Conservation (phyloP, 1,140 invertebrate genomes). For the Danaus melanippus region DNA sequence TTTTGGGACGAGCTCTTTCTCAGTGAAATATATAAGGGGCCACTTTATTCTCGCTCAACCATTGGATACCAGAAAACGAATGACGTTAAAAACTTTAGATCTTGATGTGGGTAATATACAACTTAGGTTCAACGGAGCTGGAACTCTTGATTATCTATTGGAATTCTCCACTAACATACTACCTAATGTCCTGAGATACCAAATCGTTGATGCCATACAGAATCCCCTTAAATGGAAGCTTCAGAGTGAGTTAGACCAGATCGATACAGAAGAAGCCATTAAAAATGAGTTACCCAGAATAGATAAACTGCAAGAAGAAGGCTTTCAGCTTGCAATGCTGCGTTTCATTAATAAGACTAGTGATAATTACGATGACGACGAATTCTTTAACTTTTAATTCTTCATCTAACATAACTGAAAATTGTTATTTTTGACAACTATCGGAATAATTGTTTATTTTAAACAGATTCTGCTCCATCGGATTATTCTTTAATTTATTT, state of each 20-base stretch:
- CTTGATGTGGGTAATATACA: conserved; percentile 89
- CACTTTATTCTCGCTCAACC: conserved; percentile 79
- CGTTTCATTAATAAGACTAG: conserved; percentile 25
- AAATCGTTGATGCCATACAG: conserved; percentile 87
- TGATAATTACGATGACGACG: conserved; percentile 53
- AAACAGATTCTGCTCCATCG: no score
- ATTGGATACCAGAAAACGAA: conserved; percentile 80
- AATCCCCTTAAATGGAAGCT: conserved; percentile 79
- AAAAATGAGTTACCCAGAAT: conserved; percentile 77
- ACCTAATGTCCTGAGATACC: conserved; percentile 86
- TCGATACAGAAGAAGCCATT: conserved; percentile 81
- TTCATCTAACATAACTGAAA: neutral
- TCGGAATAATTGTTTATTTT: no score
- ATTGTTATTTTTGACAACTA: no score
- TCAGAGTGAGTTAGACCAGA: conserved; percentile 78
- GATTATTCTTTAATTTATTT: no score
- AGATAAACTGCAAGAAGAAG: conserved; percentile 71
- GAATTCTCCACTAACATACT: conserved; percentile 84
- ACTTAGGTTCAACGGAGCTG: conserved; percentile 81
- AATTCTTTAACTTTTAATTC: conserved; percentile 60
- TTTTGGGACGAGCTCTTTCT: conserved; percentile 80
- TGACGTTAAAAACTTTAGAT: conserved; percentile 80
- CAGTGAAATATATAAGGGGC: conserved; percentile 81
- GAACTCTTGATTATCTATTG: conserved; percentile 85
- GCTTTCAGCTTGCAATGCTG: conserved; percentile 54